phyloP scores from a whole-genome alignment of 1,140 invertebrate species.

The Heterodera schachtii region DNA sequence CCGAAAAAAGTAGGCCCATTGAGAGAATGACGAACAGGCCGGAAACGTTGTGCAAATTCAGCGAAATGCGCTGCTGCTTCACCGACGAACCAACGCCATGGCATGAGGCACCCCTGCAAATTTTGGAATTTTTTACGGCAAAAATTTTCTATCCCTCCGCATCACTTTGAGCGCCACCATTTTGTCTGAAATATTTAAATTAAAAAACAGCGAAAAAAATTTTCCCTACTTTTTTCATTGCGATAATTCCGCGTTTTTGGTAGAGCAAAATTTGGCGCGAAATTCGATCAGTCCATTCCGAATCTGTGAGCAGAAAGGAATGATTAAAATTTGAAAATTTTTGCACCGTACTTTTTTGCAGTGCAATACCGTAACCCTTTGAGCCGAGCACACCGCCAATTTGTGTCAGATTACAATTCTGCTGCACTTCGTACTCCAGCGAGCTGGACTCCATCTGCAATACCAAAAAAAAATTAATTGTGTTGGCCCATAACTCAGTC shows the following conservation, averaged over 20 bases:
- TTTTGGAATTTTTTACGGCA: not conserved
- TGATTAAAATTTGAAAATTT: too few species aligned
- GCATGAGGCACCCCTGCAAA: conserved; percentile 61
- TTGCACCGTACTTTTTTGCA: conserved; percentile 52
- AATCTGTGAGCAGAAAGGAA: conserved; percentile 39
- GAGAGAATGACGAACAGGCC: conserved; percentile 63
- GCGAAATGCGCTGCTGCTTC: conserved; percentile 61
- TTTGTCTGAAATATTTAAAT: conserved; percentile 48
- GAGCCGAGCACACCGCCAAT: conserved; percentile 91
- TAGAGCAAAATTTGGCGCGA: conserved; percentile 63
- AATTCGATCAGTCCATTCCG: conserved; percentile 64
- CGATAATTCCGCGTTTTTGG: conserved; percentile 64
- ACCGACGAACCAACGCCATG: conserved; percentile 62
- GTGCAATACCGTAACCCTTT: conserved; percentile 76
- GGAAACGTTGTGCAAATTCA: conserved; percentile 63
- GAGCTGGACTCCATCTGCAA: conserved; percentile 72
- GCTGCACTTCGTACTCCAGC: conserved; percentile 89
- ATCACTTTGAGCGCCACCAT: conserved; percentile 65
- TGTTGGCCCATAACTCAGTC: too few species aligned
- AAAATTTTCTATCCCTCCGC: conserved; percentile 23
- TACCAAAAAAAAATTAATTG: not conserved
- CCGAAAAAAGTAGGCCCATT: conserved; percentile 52
- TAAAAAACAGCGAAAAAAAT: not conserved
- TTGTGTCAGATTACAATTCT: conserved; percentile 95
- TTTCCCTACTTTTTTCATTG: conserved; percentile 57